Base-by-base conservation (phyloP, 2,113 vertebrate genomes). In the Gymnobelideus leadbeateri region DNA sequence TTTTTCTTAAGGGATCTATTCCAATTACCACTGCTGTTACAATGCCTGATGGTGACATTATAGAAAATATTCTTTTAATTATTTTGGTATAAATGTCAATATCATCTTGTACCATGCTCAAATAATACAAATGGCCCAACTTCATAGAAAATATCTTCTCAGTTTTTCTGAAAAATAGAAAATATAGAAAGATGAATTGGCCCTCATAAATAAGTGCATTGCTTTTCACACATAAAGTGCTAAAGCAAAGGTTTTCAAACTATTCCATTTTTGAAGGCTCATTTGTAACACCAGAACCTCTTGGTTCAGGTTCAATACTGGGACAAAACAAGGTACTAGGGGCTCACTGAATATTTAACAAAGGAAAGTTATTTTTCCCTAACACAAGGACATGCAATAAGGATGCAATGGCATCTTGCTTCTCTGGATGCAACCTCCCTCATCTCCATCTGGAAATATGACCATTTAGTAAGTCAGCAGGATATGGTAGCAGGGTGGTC, bases 21-120 rank as follows among this genome's bases (percentile, higher is more conserved):
- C 51, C 51, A 95, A 77, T 94, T 92, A 94, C 2, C 51, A 89
- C 16, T 51, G 14, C 23, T 97, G 55, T 94, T 97, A 26, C 94
- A 49, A 53, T 55, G 92, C 89, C 43, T 95, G 55, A 92, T 93
- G 26, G 16, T 89, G 61, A 94, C 91, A 92, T 91, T 89, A 57
- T 90, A 94, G 77, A 93, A 95, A 95, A 89, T 51, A 94, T 96
- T 96, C 84, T 90, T 47, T 51, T 96, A 95, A 91, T 94, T 92
- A 94, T 95, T 94, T 95, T 93, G 91, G 90, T 93, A 92, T 43
- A 95, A 96, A 97, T 93, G 46, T 95, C 94, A 96, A 90, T 96
- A 96, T 50, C 61, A 94, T 94, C 95, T 96, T 91, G 68, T 84
- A 90, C 57, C 52, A 68, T 93, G 47, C 90, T 96, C 91, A 52